Percentiles rank a stretch among this genome's conserved stretches.
Conservation (phyloP, 2,888 invertebrate species). For the Papilio gigon region DNA sequence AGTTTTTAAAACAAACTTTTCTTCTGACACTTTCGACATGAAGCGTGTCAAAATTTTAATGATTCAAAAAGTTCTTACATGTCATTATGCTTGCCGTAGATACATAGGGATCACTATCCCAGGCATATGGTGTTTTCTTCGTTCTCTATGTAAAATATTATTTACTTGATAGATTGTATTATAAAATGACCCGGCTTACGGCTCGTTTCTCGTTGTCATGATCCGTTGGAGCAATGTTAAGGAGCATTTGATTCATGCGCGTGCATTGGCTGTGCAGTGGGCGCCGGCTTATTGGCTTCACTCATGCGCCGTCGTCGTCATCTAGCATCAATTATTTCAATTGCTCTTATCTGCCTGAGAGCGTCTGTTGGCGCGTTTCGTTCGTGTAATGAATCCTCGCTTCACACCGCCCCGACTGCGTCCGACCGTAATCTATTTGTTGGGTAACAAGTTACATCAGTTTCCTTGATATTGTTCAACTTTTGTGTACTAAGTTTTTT, state of each 20-base stretch:
- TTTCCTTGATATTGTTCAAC: constrained; percentile 51
- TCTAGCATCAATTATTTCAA: constrained; percentile 64
- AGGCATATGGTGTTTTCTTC: too few relatives aligned
- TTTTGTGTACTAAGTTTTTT: constrained; percentile 18
- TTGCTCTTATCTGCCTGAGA: constrained; percentile 60
- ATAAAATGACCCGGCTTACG: not conserved
- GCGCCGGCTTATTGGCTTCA: constrained; percentile 49
- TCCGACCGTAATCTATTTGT: constrained; percentile 55
- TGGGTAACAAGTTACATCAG: constrained; percentile 52
- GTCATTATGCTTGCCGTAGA: too few relatives aligned
- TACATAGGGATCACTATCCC: too few relatives aligned
- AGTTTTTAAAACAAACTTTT: not conserved
- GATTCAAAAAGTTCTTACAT: too few relatives aligned
- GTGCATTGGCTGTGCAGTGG: constrained; percentile 46
- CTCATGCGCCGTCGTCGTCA: constrained; percentile 53
- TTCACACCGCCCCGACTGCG: constrained; percentile 44
- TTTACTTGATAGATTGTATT: not conserved
- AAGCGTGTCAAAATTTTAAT: too few relatives aligned
- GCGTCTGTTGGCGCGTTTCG: constrained; percentile 55
- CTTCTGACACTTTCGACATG: not conserved
- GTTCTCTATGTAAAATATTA: too few relatives aligned
- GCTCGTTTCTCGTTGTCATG: not conserved
- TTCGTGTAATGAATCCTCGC: constrained; percentile 46
- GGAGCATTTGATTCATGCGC: constrained; percentile 57
- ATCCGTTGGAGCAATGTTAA: constrained; percentile 29